Evolutionary conservation across 2,113 vertebrate genomes (phyloP).

Genomic region (Entelurus aequoreus): DNA sequence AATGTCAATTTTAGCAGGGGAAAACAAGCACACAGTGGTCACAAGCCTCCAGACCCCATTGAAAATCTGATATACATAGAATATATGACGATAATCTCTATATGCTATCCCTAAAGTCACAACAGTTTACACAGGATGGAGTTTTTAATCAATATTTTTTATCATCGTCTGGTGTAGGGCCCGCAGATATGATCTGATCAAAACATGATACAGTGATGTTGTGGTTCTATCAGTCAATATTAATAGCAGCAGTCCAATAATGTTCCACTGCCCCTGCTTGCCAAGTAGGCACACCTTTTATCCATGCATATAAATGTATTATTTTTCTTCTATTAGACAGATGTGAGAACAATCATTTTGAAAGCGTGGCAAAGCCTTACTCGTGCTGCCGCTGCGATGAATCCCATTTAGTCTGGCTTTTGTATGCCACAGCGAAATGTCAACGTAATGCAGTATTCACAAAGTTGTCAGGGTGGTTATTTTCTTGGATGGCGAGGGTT

Average conservation of each 20-base stretch:
- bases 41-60: not conserved
- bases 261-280: not conserved
- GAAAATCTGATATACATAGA: not conserved
- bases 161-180: not conserved
- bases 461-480: conserved; percentile 1
- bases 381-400: not conserved
- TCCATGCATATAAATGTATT: not conserved
- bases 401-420: not conserved
- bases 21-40: not conserved
- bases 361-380: not conserved
- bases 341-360: not conserved
- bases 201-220: conserved; percentile 18
- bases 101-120: not conserved
- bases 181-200: not conserved
- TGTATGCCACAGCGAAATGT: not conserved
- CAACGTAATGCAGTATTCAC: not conserved
- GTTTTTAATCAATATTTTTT: not conserved
- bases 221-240: not conserved
- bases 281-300: not conserved
- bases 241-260: not conserved
- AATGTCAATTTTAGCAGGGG: not conserved
- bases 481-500: conserved; percentile 41
- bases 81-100: not conserved
- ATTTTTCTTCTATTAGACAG: not conserved
- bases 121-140: not conserved